A percentile compares a stretch with the other conserved stretches of the same genome.
These are phyloP conservation scores for Corythornis leucogaster DNA, from an alignment of 2,797 vertebrate genomes.

Conservation along the genomic window DNA sequence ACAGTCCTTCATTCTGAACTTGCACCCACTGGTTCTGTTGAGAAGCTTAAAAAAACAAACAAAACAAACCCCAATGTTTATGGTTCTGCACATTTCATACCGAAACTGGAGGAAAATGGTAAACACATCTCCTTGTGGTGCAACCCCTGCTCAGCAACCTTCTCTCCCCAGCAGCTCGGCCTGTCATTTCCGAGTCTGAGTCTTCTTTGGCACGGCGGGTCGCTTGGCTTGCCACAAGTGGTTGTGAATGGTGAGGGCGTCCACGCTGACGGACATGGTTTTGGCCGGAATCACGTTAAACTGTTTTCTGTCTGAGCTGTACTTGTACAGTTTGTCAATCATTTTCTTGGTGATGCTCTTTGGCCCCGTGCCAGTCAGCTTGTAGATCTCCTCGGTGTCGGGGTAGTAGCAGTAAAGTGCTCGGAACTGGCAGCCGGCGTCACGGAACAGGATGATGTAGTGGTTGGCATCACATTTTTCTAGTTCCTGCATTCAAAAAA, in stretches of 20 bases:
- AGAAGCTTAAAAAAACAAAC: conserved; percentile 60
- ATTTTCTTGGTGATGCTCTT: conserved; percentile 96
- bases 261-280: conserved; percentile 96
- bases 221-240: conserved; percentile 96
- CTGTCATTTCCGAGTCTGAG: conserved; percentile 85
- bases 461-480: conserved; percentile 97
- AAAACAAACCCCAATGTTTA: background rate
- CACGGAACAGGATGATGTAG: conserved; percentile 96
- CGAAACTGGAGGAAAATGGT: conserved; percentile 51
- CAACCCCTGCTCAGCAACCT: conserved; percentile 52
- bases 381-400: conserved; percentile 93
- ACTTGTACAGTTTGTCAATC: conserved; percentile 98
- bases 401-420: conserved; percentile 95
- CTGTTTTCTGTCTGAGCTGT: conserved; percentile 97
- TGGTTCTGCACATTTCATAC: conserved; percentile 63
- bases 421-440: conserved; percentile 95
- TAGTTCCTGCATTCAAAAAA: conserved; percentile 82
- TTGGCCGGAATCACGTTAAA: conserved; percentile 96
- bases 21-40: background rate
- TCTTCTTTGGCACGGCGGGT: conserved; percentile 90
- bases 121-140: conserved; percentile 43
- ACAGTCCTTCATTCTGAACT: conserved; percentile 21
- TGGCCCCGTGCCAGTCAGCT: conserved; percentile 94
- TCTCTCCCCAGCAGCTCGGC: background rate
- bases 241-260: conserved; percentile 95